Base-by-base conservation (phyloP, 2,113 vertebrate species). In the Empidonax traillii region DNA sequence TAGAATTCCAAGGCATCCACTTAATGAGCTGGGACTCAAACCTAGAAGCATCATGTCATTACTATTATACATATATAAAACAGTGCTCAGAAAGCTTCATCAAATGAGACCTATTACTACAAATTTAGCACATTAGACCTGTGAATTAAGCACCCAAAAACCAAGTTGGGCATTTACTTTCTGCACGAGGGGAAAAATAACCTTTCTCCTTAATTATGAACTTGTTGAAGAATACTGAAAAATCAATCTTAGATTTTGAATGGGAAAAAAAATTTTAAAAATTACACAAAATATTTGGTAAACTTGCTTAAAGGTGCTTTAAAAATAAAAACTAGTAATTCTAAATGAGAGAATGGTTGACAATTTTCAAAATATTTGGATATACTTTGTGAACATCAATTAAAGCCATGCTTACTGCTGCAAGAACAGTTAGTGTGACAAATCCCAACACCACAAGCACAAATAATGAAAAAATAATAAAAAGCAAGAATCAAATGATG, bases 1-100 rank as follows among this genome's bases (percentile, higher is more conserved):
- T 96, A 94, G 95, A 81, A 97, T 97, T 96, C 80, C 93, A 92
- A 89, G 75, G 74, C 62, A 93, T 81, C 63, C 71, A 94, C 72
- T 96, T 96, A 96, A 96, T 91, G 91, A 96, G 85, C 81, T 96
- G 33, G 55, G 78, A 89, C 90, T 91, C 65, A 81, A 81, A 84
- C 46, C 31, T 58, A 66, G 79, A 49, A 96, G 56, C 69, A 72
- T 83, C 63, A 28, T 68, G 72, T 58, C 86, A 65, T 90, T 86
- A 78, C 53, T 72, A 76, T 55, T 83, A 52, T 7, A 79, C 43
- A 53, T 52, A 33, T 49, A 84, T 46, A 82, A 89, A 85, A 80
- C 2, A 74, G 15, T 41, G 5, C 51, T 81, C 53, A 53, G 66
- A 95, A 93, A 85, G 7, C 37, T 58, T 89, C 31, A 78, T 61